Base-by-base conservation (phyloP, 2,888 invertebrate genomes). In the Cosmia trapezina region DNA sequence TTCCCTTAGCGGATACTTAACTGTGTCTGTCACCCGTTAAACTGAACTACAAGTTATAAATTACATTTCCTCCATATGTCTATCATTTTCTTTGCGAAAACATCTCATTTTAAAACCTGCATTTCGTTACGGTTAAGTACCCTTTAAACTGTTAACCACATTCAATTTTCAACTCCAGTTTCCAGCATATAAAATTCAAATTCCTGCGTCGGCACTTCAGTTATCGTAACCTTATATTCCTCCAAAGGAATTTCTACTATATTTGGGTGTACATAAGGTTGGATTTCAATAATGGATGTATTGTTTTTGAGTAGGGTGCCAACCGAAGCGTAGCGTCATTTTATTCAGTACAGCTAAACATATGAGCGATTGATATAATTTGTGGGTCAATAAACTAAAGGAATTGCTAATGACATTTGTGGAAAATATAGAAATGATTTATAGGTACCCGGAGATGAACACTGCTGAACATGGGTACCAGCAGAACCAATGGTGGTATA, bases 251-350 rank as follows among this genome's bases (percentile, higher is more conserved):
- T 80, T 53, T 75, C 45, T 9, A 75, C 83, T 69, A 68, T 89
- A 82, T 57, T 0, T 0, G 0, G 0, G 6, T 5, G 0, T 0
- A 0, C 0, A 19, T 75, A 87, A 66, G 14, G 14, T 61, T 59
- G 62, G 70, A 69, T 73, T 83, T 81, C 65, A 72, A 0, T 54
- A 0, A n/a, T 17, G 4, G 4, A 11, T 37, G 63, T 63, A 37
- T 37, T 69, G 78, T 78, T 86, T 86, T 86, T 73, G 83, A 83
- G 77, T 91, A 89, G 94, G 94, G 94, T 94, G 94, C 69, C 77
- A 87, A 91, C 68, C 93, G 88, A 87, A 88, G 89, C 93, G 87
- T 88, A 79, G 86, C 92, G 91, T 92, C 90, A 87, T 87, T 90
- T 88, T 87, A 90, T 91, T 91, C 88, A 88, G 88, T 83, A 87